Conservation (phyloP, 1,140 invertebrate species). For the Pseudobourletiella spinata region DNA sequence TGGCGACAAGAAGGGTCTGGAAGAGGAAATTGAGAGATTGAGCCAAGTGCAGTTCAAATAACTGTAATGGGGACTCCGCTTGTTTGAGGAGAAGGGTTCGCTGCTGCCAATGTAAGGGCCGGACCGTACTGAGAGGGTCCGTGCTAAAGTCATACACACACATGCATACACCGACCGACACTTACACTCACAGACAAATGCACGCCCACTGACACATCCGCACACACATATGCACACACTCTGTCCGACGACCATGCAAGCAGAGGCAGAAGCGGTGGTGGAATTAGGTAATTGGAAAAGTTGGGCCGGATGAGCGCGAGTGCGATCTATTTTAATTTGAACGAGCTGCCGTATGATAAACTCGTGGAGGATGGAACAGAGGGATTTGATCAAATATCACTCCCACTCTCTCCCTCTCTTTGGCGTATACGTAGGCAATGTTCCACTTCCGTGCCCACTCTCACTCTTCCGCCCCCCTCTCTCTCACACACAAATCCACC, state of each 20-base stretch:
- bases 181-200: no score
- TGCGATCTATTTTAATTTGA: slow-evolving; percentile 28
- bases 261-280: no score
- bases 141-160: no score
- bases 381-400: slow-evolving; percentile 5
- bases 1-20: background rate
- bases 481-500: background rate
- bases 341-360: slow-evolving; percentile 19
- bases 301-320: slow-evolving; percentile 1
- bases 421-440: no score
- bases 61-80: background rate
- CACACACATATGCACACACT: no score
- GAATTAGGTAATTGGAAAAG: slow-evolving; percentile 25
- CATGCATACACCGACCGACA: no score
- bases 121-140: no score
- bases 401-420: background rate
- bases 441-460: background rate
- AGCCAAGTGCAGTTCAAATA: background rate
- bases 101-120: no score
- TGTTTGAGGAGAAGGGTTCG: no score
- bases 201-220: no score
- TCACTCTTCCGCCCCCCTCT: background rate
- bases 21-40: background rate
- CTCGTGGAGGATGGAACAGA: slow-evolving; percentile 6
- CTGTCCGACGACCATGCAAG: no score